Evolutionary conservation across 92 coral and sea anemone species (phyloP).

Genomic region (Epizoanthus fatuus): DNA sequence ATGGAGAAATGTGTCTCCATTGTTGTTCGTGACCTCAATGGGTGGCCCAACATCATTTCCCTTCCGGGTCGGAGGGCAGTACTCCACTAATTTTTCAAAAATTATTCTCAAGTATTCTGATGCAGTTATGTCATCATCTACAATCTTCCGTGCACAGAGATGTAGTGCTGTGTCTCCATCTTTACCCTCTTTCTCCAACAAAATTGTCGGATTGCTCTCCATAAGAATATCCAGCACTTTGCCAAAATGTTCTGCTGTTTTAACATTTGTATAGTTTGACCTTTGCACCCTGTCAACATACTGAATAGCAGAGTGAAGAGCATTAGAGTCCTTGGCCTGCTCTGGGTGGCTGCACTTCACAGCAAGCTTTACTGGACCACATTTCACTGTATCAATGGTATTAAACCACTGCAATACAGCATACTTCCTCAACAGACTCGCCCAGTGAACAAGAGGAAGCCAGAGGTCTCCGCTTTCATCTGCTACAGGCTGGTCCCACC

Average conservation of each 20-base stretch:
- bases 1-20: constrained; percentile 1
- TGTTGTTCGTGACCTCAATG: not conserved
- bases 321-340: not conserved
- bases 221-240: constrained; percentile 1
- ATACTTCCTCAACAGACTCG: not conserved
- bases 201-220: not conserved
- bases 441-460: constrained; percentile 12
- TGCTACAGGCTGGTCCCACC: not conserved
- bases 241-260: not conserved
- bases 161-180: not conserved
- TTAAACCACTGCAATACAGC: not conserved
- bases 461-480: not conserved
- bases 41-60: not conserved
- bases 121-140: not conserved
- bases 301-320: not conserved
- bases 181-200: not conserved
- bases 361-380: no score
- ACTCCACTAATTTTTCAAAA: not conserved
- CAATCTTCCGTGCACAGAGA: not conserved
- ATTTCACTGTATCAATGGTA: not conserved
- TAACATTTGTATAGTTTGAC: not conserved
- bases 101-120: not conserved
- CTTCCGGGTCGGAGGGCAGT: no score
- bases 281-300: not conserved
- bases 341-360: not conserved